Conservation (phyloP, 2,113 vertebrate species). For the Chaetops frenatus region DNA sequence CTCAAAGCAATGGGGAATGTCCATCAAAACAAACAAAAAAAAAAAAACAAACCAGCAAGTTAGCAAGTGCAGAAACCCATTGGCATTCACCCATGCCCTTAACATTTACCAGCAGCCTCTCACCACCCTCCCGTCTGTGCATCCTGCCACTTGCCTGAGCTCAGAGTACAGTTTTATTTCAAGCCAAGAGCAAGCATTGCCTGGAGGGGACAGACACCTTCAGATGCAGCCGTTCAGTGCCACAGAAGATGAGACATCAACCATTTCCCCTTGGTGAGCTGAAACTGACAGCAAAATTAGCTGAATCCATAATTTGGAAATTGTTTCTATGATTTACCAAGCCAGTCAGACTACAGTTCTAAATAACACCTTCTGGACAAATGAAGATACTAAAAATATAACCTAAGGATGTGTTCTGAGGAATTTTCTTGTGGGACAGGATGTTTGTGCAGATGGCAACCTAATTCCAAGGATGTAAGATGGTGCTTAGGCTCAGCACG, state of each 20-base stretch:
- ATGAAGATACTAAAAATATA: neutral
- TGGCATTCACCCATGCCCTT: conserved; percentile 11
- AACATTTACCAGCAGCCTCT: neutral
- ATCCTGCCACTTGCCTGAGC: conserved; percentile 7
- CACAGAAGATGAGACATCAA: neutral
- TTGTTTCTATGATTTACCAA: neutral
- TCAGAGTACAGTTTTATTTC: neutral
- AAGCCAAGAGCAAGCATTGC: neutral
- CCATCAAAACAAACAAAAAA: neutral
- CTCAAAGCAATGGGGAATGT: rapidly evolving
- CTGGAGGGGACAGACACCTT: neutral
- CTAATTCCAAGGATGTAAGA: neutral
- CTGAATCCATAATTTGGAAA: neutral
- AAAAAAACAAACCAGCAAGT: neutral
- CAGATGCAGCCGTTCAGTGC: neutral
- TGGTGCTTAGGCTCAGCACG: neutral
- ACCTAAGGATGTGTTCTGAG: neutral
- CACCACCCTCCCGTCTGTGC: neutral
- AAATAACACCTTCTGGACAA: neutral
- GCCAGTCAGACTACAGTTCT: neutral
- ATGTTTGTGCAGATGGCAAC: neutral
- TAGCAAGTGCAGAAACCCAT: neutral
- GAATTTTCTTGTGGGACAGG: neutral
- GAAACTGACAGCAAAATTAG: neutral
- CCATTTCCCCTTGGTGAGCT: neutral